Base-by-base conservation (phyloP, 2,113 vertebrate genomes). In the Campylorhamphus procurvoides region DNA sequence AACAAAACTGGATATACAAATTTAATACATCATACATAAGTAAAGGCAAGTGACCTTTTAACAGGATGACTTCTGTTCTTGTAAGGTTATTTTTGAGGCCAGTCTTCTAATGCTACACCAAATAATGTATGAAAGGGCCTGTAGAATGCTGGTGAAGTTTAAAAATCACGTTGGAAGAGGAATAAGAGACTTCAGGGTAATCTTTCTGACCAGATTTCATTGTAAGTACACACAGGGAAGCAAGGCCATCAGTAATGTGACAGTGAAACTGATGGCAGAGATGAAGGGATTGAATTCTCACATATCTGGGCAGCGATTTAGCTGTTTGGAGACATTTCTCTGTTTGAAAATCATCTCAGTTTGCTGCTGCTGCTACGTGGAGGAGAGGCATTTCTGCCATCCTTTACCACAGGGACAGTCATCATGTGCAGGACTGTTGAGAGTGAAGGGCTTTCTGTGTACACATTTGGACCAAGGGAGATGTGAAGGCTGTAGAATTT, bases 1-100 rank as follows among this genome's bases (percentile, higher is more conserved):
- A 87, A 1, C 83, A 72, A 93, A 95, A 84, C 86, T 60, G 74
- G 64, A 35, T 88, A 59, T 75, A 81, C 66, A 86, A 86, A 90
- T 94, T 78, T 93, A 95, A 86, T 84, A 60, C 35, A 75, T 90
- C 76, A 87, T 95, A 71, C 83, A 42, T 90, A 92, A 93, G 63
- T 80, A 88, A 96, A 84, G 69, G 60, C 73, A 92, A 68, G 64
- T 74, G 86, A 92, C 94, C 85, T 93, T 96, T 95, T 86, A 94
- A 95, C 64, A 90, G 52, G 72, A 39, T 90, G 86, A 81, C 73
- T 92, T 84, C 63, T 90, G 60, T 64, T 91, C 84, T 29, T 84
- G 52, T 93, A 68, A 83, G 56, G 33, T 77, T 56, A 27, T 66
- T 90, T 92, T 87, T 60, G 78, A 84, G 80, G 83, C 86, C 29